These are phyloP conservation scores for Machimus rusticus DNA, from an alignment of 2,888 invertebrate genomes.

Conservation along the genomic window DNA sequence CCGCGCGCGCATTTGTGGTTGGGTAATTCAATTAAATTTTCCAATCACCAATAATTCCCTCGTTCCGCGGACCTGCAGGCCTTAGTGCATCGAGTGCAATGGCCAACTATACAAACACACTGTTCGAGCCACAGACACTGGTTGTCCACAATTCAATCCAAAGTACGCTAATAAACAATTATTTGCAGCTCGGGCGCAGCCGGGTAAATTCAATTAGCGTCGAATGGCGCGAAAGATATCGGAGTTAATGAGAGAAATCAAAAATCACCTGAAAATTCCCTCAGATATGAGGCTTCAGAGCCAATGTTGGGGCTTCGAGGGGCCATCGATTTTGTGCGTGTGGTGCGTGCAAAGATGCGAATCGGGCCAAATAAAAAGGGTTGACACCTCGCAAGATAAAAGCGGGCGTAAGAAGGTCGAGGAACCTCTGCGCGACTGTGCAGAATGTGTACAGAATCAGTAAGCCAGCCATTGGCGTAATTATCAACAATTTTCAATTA, in stretches of 20 bases:
- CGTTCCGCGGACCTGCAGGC: not conserved
- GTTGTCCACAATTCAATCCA: slow-evolving; percentile 12
- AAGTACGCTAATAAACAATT: slow-evolving; percentile 21
- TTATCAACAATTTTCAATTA: slow-evolving; percentile 36
- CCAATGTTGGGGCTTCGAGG: too few species aligned
- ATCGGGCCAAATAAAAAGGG: not conserved
- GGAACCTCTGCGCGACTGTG: not conserved
- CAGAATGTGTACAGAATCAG: not conserved
- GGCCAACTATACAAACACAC: not conserved
- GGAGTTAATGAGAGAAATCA: not conserved
- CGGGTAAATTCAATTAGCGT: slow-evolving; percentile 15
- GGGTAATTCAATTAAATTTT: slow-evolving; percentile 35
- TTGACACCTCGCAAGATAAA: slow-evolving; percentile 16
- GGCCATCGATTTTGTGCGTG: not conserved
- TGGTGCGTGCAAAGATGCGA: not conserved
- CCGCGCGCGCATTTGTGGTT: slow-evolving; percentile 16
- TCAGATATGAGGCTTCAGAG: not conserved
- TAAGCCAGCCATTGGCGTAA: not conserved
- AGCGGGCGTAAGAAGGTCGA: not conserved
- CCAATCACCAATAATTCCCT: not conserved
- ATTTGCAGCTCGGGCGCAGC: not conserved
- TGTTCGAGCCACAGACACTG: not conserved
- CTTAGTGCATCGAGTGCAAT: not conserved
- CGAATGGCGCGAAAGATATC: not conserved
- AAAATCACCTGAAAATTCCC: not conserved